A percentile compares a stretch with the other conserved stretches of the same genome.
These are phyloP conservation scores for Fragum sueziense DNA, from an alignment of 2,888 invertebrate species.

Conservation along the genomic window DNA sequence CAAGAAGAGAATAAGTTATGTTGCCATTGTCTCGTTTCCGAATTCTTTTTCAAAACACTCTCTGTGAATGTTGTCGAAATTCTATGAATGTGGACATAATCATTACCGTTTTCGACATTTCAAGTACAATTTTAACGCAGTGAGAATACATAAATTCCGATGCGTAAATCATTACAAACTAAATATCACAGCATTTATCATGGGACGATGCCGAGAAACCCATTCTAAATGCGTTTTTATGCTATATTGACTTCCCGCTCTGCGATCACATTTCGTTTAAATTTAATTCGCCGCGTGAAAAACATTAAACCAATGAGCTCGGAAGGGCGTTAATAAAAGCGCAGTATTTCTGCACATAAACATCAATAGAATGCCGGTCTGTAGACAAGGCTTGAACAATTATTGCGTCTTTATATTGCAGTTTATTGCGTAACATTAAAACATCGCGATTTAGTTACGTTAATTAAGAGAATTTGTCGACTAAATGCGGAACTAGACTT, in stretches of 20 bases:
- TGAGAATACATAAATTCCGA: background rate
- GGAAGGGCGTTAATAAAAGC: background rate
- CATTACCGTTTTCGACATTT: background rate
- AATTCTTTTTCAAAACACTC: too few relatives aligned
- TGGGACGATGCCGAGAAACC: background rate
- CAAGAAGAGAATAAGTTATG: too few relatives aligned
- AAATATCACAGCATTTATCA: background rate
- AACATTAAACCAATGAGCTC: background rate
- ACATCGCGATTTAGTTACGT: background rate
- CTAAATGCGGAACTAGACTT: background rate
- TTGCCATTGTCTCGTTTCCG: too few relatives aligned
- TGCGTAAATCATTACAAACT: background rate
- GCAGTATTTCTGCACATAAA: constrained; percentile 2
- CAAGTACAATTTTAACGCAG: background rate
- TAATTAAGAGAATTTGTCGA: background rate
- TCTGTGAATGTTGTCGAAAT: too few relatives aligned
- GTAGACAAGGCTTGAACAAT: background rate
- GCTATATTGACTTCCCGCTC: background rate
- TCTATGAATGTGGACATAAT: background rate
- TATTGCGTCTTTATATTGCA: constrained; percentile 4
- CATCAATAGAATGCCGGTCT: background rate
- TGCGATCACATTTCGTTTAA: background rate
- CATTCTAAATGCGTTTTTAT: background rate
- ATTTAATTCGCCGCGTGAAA: background rate
- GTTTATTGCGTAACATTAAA: constrained; percentile 1